These are phyloP conservation scores for Pandion haliaetus DNA, from an alignment of 2,113 vertebrate species.

Conservation along the genomic window DNA sequence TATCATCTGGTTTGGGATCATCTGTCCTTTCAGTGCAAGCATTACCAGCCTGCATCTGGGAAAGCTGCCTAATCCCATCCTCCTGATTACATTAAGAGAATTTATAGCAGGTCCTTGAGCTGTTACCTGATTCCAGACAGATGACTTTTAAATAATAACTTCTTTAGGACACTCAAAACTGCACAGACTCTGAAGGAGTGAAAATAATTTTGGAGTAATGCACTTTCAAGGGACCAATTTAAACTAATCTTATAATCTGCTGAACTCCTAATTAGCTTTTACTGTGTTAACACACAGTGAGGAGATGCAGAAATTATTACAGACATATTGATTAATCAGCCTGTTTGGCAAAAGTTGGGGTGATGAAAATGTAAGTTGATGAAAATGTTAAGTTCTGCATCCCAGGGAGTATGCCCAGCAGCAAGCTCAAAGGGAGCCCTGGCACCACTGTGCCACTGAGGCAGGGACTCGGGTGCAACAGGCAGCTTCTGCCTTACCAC, in stretches of 20 bases:
- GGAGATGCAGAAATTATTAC: background rate
- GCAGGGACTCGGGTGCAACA: accelerated
- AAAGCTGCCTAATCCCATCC: background rate
- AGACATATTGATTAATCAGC: background rate
- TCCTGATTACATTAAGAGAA: background rate
- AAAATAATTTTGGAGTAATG: background rate
- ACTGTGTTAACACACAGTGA: background rate
- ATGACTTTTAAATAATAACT: background rate
- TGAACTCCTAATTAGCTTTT: background rate
- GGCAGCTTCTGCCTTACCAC: background rate
- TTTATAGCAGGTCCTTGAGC: background rate
- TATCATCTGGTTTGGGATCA: background rate
- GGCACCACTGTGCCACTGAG: accelerated
- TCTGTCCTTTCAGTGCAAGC: background rate
- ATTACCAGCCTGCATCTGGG: background rate
- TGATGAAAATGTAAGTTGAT: background rate
- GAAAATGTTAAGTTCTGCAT: background rate
- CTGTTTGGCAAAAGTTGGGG: background rate
- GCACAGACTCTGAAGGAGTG: background rate
- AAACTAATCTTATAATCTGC: background rate
- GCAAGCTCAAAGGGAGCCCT: background rate
- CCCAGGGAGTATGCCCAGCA: accelerated
- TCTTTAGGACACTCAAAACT: background rate
- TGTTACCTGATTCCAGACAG: background rate
- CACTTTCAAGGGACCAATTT: background rate